Evolutionary conservation across 1,140 invertebrate species (phyloP), one percentile per base, ranked within the genome.

Genomic region (Riptortus pedestris): DNA sequence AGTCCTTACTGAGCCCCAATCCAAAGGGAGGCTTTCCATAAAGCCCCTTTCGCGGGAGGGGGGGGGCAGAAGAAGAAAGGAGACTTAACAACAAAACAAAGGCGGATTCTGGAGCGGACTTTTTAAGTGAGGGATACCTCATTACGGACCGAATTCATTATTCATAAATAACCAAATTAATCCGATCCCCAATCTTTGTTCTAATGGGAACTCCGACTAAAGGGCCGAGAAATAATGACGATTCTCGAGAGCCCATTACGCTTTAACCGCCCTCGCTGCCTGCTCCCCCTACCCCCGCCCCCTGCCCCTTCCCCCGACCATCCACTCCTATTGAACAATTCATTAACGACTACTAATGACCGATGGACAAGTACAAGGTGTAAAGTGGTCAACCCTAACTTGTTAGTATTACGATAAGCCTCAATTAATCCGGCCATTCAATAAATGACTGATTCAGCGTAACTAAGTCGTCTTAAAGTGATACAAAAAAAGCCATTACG

Each of bases 151-250:
- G 12, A 55, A 55, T 55, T 55, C 51, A 55, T 55, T 55, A 55
- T 55, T 55, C 51, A 55, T 55, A 55, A 55, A 55, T 55, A 55
- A 55, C 24, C 51, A 24, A 55, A 55, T 55, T 55, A 55, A 55
- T 55, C 18, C 51, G 51, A 55, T 55, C 22, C 20, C 51, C 51
- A 55, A 55, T 55, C 51, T 55, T 55, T 55, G 51, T 55, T 55
- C 24, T 55, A 55, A 55, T 55, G 5, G 18, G 31, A 5, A 5
- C 14, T 14, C 14, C 31, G 14, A 14, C 31, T 38, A 24, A 4
- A 55, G 1, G 1, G 22, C 20, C n/a, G 20, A 26, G n/a, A 24
- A 55, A 14, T 26, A 55, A 55, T 26, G 51, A 55, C 51, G 24
- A 55, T 55, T 55, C 51, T 26, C 2, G 20, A 2, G 24, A 22